Percentiles rank a stretch among this genome's conserved stretches.
phyloP scores from a whole-genome alignment of 2,797 vertebrate genomes.

The Lagocephalus sceleratus region DNA sequence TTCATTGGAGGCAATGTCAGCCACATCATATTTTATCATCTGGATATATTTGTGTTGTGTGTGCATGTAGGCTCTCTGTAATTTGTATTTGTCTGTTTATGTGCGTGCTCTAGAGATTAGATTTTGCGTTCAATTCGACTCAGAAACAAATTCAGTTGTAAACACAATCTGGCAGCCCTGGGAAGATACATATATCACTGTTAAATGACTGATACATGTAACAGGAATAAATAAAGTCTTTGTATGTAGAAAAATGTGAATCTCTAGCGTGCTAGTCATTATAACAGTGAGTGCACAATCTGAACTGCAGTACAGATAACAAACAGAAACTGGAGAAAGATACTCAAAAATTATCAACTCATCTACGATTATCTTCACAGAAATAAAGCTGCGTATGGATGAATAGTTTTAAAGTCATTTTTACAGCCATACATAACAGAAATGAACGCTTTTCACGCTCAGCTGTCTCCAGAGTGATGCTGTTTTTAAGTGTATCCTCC shows the following conservation, averaged over 20 bases:
- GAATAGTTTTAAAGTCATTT: slow-evolving; percentile 32
- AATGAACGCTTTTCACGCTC: slow-evolving; percentile 32
- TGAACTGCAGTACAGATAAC: slow-evolving; percentile 3
- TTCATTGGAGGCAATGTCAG: slow-evolving; percentile 69
- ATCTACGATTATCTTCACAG: slow-evolving; percentile 22
- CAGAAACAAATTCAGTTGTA: slow-evolving; percentile 42
- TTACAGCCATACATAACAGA: slow-evolving; percentile 17
- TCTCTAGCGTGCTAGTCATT: no score
- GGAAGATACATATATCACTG: slow-evolving; percentile 16
- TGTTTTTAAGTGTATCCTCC: slow-evolving; percentile 28
- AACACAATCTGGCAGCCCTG: slow-evolving; percentile 47
- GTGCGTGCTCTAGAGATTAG: slow-evolving; percentile 53
- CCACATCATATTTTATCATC: slow-evolving; percentile 73
- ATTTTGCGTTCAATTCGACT: slow-evolving; percentile 56
- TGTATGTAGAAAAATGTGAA: slow-evolving; percentile 6
- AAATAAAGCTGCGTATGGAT: slow-evolving; percentile 32
- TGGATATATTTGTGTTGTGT: slow-evolving; percentile 68
- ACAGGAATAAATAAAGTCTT: slow-evolving; percentile 24
- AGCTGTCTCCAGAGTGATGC: slow-evolving; percentile 31
- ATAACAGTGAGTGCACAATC: slow-evolving; percentile 6
- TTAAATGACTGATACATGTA: slow-evolving; percentile 43
- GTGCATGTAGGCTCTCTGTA: slow-evolving; percentile 58
- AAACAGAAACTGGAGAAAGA: slow-evolving; percentile 7
- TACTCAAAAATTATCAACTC: slow-evolving; percentile 13
- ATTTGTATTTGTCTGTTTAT: slow-evolving; percentile 66